Evolutionary conservation across 2,888 invertebrate species (phyloP), one percentile per base, ranked within the genome.

Genomic region (Rhagonycha lutea): DNA sequence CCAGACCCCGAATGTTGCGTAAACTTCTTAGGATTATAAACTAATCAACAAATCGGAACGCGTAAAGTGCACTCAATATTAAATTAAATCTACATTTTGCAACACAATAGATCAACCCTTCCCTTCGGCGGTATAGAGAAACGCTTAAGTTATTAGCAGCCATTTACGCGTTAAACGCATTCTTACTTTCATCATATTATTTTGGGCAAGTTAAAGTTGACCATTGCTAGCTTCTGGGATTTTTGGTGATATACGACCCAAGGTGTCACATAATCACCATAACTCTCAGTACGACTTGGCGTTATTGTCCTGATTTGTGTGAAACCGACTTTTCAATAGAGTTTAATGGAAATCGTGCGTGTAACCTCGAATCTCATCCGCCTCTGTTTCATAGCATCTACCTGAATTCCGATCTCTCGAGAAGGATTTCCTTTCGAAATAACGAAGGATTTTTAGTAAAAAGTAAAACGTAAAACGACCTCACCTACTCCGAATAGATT

Each of bases 181-280:
- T 65, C 26, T 65, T 24, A 5, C 2, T 26, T 12, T 65, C 63
- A 7, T 65, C 63, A 26, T n/a, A 26, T 7, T 26, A 47, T 24
- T 77, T 18, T 72, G 69, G 72, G 18, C 63, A 24, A 77, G 72
- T 71, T 72, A 67, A 69, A 28, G 72, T 65, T 77, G 77, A 74
- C 77, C 77, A 70, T 68, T 69, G 72, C 29, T 63, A 77, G 61
- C 74, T 72, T 74, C 28, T 61, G 74, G 74, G 75, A 72, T 68
- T 26, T 32, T 63, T 28, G 72, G 78, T 80, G 81, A 81, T 81
- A 77, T 80, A 80, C 79, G 80, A 79, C 72, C 79, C 69, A 71
- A 80, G 81, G 81, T 80, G 81, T 81, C 81, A 81, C 80, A 80
- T 81, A 81, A 81, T 81, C 81, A 81, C 81, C 80, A 81, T 81